A percentile compares a stretch with the other conserved stretches of the same genome.
These are phyloP conservation scores for Darevskia nairensis DNA, from an alignment of 2,797 vertebrate species.

Conservation along the genomic window DNA sequence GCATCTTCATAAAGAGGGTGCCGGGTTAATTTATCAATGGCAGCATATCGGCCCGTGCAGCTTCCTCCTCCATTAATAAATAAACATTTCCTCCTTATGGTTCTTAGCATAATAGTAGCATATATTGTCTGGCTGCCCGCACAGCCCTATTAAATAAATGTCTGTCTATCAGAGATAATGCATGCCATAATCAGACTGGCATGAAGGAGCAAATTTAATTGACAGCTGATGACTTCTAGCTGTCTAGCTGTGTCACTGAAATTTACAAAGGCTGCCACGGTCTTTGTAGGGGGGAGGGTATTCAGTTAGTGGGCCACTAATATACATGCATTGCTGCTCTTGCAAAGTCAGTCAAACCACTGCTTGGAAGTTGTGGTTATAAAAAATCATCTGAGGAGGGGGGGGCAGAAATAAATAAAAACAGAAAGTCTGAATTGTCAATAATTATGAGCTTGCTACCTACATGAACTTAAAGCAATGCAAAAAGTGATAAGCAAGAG, in stretches of 20 bases:
- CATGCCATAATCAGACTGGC: conserved; percentile 36
- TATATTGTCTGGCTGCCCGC: neutral
- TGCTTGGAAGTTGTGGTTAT: conserved; percentile 52
- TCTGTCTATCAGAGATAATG: conserved; percentile 49
- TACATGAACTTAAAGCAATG: neutral
- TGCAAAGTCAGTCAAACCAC: conserved; percentile 33
- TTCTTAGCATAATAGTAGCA: neutral
- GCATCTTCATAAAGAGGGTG: conserved; percentile 3
- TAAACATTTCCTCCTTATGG: neutral
- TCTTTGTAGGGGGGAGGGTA: conserved; percentile 41
- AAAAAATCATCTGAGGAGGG: neutral
- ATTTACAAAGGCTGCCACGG: conserved; percentile 31
- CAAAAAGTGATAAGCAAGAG: conserved; percentile 3
- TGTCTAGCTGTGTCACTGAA: conserved; percentile 59
- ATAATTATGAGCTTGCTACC: conserved; percentile 4
- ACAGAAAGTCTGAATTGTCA: neutral
- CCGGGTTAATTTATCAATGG: too few relatives aligned
- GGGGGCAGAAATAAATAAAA: neutral
- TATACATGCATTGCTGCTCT: conserved; percentile 12
- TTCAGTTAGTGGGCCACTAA: conserved; percentile 48
- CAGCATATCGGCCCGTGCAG: neutral
- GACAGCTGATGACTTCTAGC: conserved; percentile 44
- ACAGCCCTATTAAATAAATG: neutral
- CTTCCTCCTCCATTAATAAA: conserved; percentile 5
- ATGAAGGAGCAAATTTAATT: conserved; percentile 58